Evolutionary conservation across 2,113 vertebrate species (phyloP).

Genomic region (Dipodomys spectabilis): DNA sequence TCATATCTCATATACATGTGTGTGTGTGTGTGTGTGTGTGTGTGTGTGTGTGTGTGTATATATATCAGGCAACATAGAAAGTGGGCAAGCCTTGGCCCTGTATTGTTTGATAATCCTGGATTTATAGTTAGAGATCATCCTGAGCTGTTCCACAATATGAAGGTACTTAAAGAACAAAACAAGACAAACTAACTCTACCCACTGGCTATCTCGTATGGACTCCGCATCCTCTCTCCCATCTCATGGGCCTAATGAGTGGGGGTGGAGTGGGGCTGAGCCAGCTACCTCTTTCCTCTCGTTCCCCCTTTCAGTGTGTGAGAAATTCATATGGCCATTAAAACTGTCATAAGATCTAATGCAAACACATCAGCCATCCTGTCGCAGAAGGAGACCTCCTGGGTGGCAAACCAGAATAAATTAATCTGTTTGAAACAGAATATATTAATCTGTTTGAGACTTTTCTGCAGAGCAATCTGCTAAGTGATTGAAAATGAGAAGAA

Average conservation of each 20-base stretch:
- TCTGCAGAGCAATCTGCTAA: neutral
- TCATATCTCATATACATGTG: neutral
- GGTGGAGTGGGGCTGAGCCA: no score
- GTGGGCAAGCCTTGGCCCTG: neutral
- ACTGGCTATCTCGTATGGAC: neutral
- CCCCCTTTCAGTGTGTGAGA: neutral
- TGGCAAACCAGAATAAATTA: neutral
- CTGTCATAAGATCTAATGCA: neutral
- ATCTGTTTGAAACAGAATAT: neutral
- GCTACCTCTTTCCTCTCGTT: neutral
- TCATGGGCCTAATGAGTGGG: accelerated
- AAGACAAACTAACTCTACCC: neutral
- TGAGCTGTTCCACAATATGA: neutral
- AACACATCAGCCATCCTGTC: neutral
- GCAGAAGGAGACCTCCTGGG: neutral
- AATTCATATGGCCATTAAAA: neutral
- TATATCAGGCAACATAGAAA: neutral
- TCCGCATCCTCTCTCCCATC: neutral
- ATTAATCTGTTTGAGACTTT: neutral
- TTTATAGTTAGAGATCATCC: neutral
- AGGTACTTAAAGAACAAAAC: neutral
- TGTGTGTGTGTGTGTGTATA: no score
- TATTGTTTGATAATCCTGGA: neutral
- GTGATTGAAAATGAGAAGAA: neutral
- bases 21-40: no score